Percentiles rank a stretch among this genome's conserved stretches.
These are phyloP conservation scores for Drosophila kuntzei DNA, from an alignment of 2,888 invertebrate species.

Conservation along the genomic window DNA sequence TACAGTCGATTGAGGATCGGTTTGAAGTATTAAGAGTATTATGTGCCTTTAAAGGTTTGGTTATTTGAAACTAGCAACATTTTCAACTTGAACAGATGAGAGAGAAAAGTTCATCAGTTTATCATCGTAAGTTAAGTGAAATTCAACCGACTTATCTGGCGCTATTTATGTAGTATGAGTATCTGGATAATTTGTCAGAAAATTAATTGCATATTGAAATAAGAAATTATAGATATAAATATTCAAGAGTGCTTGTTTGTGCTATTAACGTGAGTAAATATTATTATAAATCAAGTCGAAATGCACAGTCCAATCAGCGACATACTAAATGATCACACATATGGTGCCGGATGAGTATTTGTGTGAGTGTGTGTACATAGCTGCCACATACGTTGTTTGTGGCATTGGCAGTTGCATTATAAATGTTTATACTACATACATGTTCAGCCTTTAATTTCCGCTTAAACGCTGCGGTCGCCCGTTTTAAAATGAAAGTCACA, in stretches of 20 bases:
- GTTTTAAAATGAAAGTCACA: conserved; percentile 68
- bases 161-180: conserved; percentile 6
- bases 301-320: conserved; percentile 23
- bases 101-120: background rate
- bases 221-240: conserved; percentile 29
- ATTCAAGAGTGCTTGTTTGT: background rate
- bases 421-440: conserved; percentile 39
- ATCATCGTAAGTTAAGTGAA: background rate
- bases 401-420: conserved; percentile 29
- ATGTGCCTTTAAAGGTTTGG: background rate
- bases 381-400: conserved; percentile 16
- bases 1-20: no score
- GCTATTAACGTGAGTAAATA: conserved; percentile 21
- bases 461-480: conserved; percentile 64
- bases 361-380: background rate
- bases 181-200: conserved; percentile 13
- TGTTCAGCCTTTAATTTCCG: conserved; percentile 69
- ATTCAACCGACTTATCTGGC: background rate
- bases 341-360: conserved; percentile 6
- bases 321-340: conserved; percentile 29
- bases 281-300: conserved; percentile 42
- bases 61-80: background rate
- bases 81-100: background rate
- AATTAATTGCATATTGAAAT: conserved; percentile 22
- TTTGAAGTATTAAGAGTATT: no score